Evolutionary conservation across 2,113 vertebrate genomes (phyloP).

Genomic region (Kryptolebias marmoratus): DNA sequence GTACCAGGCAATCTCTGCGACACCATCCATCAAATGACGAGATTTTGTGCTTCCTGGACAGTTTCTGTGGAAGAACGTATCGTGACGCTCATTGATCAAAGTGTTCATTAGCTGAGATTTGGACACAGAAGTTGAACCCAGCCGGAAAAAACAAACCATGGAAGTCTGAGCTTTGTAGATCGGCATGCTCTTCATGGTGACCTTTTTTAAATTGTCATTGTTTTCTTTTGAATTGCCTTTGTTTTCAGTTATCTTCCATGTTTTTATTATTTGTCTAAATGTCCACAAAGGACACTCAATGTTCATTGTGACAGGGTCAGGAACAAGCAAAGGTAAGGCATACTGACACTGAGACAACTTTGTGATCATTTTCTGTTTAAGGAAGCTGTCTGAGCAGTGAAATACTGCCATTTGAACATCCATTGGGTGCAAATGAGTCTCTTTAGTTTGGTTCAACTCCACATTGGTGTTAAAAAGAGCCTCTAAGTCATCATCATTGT

Average conservation of each 20-base stretch:
- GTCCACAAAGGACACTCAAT: constrained; percentile 78
- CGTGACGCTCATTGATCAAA: constrained; percentile 70
- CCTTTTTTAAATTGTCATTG: background rate
- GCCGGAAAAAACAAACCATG: constrained; percentile 78
- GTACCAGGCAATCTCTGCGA: constrained; percentile 85
- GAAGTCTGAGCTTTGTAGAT: constrained; percentile 69
- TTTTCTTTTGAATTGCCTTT: background rate
- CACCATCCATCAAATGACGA: constrained; percentile 73
- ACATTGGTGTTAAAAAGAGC: background rate
- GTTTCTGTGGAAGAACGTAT: constrained; percentile 78
- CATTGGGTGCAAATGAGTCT: constrained; percentile 71
- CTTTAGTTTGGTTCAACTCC: background rate
- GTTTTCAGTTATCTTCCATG: constrained; percentile 64
- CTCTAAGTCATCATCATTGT: constrained; percentile 37
- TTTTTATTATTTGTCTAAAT: constrained; percentile 76
- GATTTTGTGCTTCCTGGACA: constrained; percentile 73
- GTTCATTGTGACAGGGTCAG: constrained; percentile 54
- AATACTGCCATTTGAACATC: constrained; percentile 82
- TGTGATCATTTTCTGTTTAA: constrained; percentile 72
- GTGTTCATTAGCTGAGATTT: constrained; percentile 83
- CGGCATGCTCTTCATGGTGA: constrained; percentile 57
- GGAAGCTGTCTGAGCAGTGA: constrained; percentile 74
- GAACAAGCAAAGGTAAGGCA: constrained; percentile 80
- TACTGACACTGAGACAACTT: constrained; percentile 83
- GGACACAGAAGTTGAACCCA: constrained; percentile 77